Conservation (phyloP, 2,113 vertebrate genomes). For the Oryzias woworae region DNA sequence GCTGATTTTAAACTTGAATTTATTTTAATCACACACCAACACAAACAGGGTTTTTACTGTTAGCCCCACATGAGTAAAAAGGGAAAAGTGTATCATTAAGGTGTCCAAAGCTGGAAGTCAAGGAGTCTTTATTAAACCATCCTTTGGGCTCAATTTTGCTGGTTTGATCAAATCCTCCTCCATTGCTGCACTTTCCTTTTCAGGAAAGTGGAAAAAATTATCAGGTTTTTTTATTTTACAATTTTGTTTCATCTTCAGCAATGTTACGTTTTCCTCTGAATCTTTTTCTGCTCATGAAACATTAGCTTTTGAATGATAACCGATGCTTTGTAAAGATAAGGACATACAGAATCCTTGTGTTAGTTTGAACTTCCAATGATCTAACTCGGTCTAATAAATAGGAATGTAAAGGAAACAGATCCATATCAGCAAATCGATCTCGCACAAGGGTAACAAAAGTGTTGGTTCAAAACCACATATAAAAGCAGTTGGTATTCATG, state of each 20-base stretch:
- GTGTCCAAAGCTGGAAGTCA: conserved; percentile 42
- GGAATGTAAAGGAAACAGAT: no score
- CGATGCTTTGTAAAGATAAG: not conserved
- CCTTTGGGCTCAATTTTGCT: conserved; percentile 39
- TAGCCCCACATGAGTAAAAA: not conserved
- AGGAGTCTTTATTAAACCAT: conserved; percentile 72
- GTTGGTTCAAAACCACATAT: no score
- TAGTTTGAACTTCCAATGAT: not conserved
- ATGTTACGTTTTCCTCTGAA: not conserved
- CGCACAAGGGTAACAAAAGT: no score
- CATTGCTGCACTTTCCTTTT: conserved; percentile 75
- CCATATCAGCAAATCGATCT: no score
- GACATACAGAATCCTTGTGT: no score
- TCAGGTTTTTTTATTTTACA: not conserved
- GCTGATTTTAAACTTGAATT: no score
- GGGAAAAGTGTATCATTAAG: no score
- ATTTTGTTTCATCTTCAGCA: not conserved
- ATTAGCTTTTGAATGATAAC: not conserved
- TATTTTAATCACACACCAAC: no score
- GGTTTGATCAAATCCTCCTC: conserved; percentile 40
- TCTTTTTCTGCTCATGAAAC: not conserved
- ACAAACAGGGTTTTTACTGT: no score
- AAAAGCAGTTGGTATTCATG: no score
- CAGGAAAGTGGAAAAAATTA: not conserved
- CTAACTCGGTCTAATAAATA: not conserved